A percentile compares a stretch with the other conserved stretches of the same genome.
Evolutionary conservation across 2,888 invertebrate genomes (phyloP).

Genomic region (Amiota communis): DNA sequence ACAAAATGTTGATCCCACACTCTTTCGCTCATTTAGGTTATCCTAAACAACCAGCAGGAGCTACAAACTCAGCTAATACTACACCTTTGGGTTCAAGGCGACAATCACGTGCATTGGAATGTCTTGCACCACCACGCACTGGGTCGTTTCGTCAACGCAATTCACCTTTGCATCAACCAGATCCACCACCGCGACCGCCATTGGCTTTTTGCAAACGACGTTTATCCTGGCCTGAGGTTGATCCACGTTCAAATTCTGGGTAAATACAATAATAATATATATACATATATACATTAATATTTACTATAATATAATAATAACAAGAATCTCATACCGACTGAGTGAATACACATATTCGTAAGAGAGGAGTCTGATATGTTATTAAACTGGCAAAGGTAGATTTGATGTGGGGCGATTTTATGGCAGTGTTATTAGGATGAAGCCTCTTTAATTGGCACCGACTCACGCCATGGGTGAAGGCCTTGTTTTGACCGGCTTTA

Average conservation of each 20-base stretch:
- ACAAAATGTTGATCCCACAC: neutral
- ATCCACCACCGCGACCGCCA: conserved; percentile 78
- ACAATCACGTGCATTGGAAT: conserved; percentile 79
- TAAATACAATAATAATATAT: conserved; percentile 73
- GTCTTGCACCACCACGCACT: conserved; percentile 76
- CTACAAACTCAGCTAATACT: conserved; percentile 70
- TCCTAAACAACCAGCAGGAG: conserved; percentile 82
- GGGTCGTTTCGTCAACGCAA: conserved; percentile 76
- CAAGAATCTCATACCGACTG: too few relatives aligned
- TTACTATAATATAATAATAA: too few relatives aligned
- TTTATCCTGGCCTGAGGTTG: conserved; percentile 89
- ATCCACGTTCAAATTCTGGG: conserved; percentile 88
- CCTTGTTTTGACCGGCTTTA: too few relatives aligned
- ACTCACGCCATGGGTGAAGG: too few relatives aligned
- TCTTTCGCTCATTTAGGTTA: conserved; percentile 75
- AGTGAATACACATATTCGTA: too few relatives aligned
- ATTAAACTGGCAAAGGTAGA: too few relatives aligned
- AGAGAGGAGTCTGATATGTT: too few relatives aligned
- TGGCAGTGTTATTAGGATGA: too few relatives aligned
- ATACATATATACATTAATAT: too few relatives aligned
- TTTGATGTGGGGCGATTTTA: too few relatives aligned
- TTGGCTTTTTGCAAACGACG: conserved; percentile 85
- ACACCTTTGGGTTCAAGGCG: conserved; percentile 68
- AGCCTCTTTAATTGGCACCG: too few relatives aligned
- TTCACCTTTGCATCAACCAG: conserved; percentile 69